A percentile compares a stretch with the other conserved stretches of the same genome.
These are phyloP conservation scores for Hippopotamyrus pictus DNA, from an alignment of 2,797 vertebrate genomes.

Conservation along the genomic window DNA sequence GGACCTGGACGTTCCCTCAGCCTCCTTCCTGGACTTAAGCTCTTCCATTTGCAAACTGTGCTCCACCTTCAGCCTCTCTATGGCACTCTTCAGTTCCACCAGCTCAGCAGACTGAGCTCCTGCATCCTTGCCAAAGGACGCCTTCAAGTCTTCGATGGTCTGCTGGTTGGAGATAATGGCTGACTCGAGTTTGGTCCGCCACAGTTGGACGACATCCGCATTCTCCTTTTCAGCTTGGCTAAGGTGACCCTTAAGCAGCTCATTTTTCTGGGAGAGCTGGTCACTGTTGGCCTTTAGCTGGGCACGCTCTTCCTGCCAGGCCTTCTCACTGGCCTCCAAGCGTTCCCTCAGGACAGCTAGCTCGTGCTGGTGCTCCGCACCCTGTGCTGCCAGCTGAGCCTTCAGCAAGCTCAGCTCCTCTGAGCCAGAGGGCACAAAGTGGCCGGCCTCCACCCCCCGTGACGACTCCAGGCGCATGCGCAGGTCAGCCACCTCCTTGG, in stretches of 20 bases:
- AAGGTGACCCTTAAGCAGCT: constrained; percentile 73
- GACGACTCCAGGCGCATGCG: constrained; percentile 71
- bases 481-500: constrained; percentile 79
- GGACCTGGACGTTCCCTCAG: constrained; percentile 49
- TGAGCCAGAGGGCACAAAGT: constrained; percentile 68
- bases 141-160: constrained; percentile 79
- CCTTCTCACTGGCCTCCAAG: constrained; percentile 65
- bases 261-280: constrained; percentile 73
- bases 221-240: constrained; percentile 79
- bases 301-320: constrained; percentile 62
- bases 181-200: constrained; percentile 79
- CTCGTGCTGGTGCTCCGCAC: constrained; percentile 65
- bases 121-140: constrained; percentile 73
- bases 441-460: constrained; percentile 52
- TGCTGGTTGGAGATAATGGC: constrained; percentile 76
- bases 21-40: constrained; percentile 57
- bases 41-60: constrained; percentile 66
- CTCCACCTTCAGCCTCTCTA: constrained; percentile 73
- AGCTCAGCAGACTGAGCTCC: constrained; percentile 70
- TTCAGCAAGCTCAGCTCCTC: constrained; percentile 80
- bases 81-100: constrained; percentile 70
- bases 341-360: constrained; percentile 61
- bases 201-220: constrained; percentile 64
- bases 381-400: constrained; percentile 67
- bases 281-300: constrained; percentile 66